These are phyloP conservation scores for Kryptolebias ocellatus DNA, from an alignment of 2,797 vertebrate genomes.

Conservation along the genomic window DNA sequence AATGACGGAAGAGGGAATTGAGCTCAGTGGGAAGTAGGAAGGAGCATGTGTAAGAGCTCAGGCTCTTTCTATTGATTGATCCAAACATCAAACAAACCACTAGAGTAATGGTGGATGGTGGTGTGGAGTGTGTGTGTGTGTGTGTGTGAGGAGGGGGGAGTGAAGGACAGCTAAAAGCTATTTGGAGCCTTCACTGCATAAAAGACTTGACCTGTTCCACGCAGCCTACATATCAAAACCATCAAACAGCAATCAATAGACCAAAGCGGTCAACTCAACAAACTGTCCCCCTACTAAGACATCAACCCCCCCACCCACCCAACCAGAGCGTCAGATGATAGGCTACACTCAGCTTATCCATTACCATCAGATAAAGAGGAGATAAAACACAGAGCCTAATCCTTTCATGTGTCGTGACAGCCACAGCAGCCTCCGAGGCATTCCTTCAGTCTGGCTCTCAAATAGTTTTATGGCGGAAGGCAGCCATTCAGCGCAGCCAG, in stretches of 20 bases:
- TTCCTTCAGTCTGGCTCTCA: constrained; percentile 83
- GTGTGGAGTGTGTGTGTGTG: no score
- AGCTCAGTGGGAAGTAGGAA: constrained; percentile 76
- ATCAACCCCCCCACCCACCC: constrained; percentile 67
- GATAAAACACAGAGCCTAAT: constrained; percentile 83
- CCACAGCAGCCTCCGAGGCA: constrained; percentile 81
- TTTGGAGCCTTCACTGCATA: constrained; percentile 81
- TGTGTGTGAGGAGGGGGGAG: constrained; percentile 45
- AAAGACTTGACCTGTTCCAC: constrained; percentile 83
- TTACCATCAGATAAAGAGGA: constrained; percentile 84
- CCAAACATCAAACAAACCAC: constrained; percentile 81
- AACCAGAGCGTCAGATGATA: constrained; percentile 79
- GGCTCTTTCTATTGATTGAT: constrained; percentile 81
- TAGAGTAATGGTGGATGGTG: constrained; percentile 67
- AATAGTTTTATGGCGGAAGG: constrained; percentile 83
- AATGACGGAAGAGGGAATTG: constrained; percentile 73
- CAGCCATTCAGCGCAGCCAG: constrained; percentile 77
- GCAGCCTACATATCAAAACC: constrained; percentile 83
- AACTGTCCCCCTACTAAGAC: constrained; percentile 81
- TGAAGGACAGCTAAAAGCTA: constrained; percentile 84
- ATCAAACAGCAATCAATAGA: constrained; percentile 84
- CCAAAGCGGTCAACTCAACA: constrained; percentile 83
- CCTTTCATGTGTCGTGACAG: constrained; percentile 85
- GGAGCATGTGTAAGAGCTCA: constrained; percentile 76
- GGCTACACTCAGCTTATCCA: constrained; percentile 83